These are phyloP conservation scores for Machimus rusticus DNA, from an alignment of 2,888 invertebrate genomes.

Conservation along the genomic window DNA sequence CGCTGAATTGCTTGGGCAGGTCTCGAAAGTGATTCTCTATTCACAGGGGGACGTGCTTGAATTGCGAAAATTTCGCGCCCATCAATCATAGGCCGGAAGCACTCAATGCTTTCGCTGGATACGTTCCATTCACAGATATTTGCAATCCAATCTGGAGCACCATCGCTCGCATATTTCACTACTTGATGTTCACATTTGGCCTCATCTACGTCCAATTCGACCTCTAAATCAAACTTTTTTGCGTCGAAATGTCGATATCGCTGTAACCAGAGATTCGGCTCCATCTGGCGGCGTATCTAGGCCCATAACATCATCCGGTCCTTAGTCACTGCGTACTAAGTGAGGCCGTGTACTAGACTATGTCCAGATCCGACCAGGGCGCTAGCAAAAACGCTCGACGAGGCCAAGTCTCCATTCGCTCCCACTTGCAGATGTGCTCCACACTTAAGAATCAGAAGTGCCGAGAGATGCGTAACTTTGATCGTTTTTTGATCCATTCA, in stretches of 20 bases:
- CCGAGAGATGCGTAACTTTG: conserved; percentile 34
- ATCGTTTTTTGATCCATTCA: conserved; percentile 39
- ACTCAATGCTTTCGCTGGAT: conserved; percentile 1
- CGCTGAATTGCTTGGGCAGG: background rate
- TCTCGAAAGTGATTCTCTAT: conserved; percentile 22
- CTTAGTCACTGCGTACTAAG: conserved; percentile 18
- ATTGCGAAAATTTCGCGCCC: background rate
- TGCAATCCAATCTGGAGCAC: conserved; percentile 27
- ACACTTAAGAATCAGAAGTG: conserved; percentile 22
- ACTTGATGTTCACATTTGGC: conserved; percentile 24
- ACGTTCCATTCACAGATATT: conserved; percentile 2
- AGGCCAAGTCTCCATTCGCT: conserved; percentile 16
- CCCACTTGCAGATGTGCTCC: conserved; percentile 22
- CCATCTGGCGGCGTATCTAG: conserved; percentile 25
- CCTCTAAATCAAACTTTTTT: conserved; percentile 36
- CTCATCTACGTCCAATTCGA: conserved; percentile 32
- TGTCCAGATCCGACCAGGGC: background rate
- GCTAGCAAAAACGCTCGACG: background rate
- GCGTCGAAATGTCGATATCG: conserved; percentile 21
- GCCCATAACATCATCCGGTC: conserved; percentile 41
- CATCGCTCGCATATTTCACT: conserved; percentile 10
- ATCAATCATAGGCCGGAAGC: conserved; percentile 32
- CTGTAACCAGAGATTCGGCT: conserved; percentile 32
- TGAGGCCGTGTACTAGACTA: conserved; percentile 19
- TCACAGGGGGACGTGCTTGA: background rate